Conservation (phyloP, 2,888 invertebrate genomes). For the Aphodius sticticus region DNA sequence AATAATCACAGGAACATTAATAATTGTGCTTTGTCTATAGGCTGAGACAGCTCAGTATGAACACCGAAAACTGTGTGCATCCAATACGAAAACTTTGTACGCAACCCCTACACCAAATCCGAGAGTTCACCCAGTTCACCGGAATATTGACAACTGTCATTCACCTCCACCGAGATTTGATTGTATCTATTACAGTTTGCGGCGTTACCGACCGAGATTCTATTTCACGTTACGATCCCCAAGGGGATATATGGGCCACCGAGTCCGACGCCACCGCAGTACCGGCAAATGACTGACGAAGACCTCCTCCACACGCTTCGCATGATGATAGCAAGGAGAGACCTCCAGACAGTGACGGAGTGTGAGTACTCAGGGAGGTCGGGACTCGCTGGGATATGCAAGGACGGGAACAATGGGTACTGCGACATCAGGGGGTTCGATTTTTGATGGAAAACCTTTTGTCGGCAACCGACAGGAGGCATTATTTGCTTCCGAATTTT, state of each 20-base stretch:
- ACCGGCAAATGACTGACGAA: constrained; percentile 4
- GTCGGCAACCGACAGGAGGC: not conserved
- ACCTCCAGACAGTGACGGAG: not conserved
- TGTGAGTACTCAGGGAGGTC: not conserved
- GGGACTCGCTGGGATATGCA: not conserved
- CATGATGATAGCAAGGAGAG: not conserved
- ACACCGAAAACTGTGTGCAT: not conserved
- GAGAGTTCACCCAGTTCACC: not conserved
- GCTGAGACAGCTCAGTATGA: not conserved
- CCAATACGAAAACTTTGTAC: not conserved
- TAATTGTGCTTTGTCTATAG: too few relatives aligned
- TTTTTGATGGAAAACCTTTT: constrained; percentile 4
- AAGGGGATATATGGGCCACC: constrained; percentile 37
- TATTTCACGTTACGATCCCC: constrained; percentile 51
- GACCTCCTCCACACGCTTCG: not conserved
- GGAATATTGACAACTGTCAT: constrained; percentile 50
- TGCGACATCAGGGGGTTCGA: not conserved
- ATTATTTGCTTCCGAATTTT: constrained; percentile 4
- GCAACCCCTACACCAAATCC: not conserved
- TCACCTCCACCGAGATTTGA: constrained; percentile 44
- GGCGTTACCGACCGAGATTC: constrained; percentile 46
- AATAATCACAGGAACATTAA: too few relatives aligned
- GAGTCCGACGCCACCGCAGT: not conserved
- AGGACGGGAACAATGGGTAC: not conserved
- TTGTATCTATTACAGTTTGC: constrained; percentile 50